Evolutionary conservation across 2,797 vertebrate genomes (phyloP), one percentile per base, ranked within the genome.

Genomic region (Nyctalus aviator): DNA sequence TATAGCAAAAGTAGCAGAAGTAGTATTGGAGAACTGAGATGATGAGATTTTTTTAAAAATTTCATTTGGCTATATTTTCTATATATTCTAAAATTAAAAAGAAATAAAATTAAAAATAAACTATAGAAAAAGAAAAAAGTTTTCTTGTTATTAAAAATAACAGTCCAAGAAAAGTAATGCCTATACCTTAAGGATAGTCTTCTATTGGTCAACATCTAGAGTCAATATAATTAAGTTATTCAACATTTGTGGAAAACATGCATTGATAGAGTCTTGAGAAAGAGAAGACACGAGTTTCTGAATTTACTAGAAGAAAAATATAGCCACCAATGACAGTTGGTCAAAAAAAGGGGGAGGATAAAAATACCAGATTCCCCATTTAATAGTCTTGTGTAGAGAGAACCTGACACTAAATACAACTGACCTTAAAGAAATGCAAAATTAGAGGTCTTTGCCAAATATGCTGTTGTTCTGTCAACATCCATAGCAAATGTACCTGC

Each of bases 341-440:
- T 77, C 71, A 92, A 57, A 75, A 32, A 44, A 73, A n/a, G 53
- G 4, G 0, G 12, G 0, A 55, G 8, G 27, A 53, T 64, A 71
- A 90, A 88, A 89, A 91, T 12, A 53, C 5, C 27, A 88, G 21
- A n/a, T 78, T 93, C 50, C 21, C 25, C 32, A 78, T 5, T 73
- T 44, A 73, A n/a, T 66, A 79, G 82, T 57, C 68, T 90, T 48
- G 9, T 55, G 59, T 64, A 44, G 30, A 81, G 48, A 82, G 15
- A 89, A 32, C 5, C 35, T 59, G 46, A 17, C 71, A 55, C 75
- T 62, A 78, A 78, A 79, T 68, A 85, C 32, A 75, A 21, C 17
- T 35, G 88, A 84, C 82, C 75, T 91, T 53, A 77, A 91, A 69
- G 76, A 86, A 96, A 92, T 6, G 25, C 62, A 90, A 44, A 95